Base-by-base conservation (phyloP, 2,113 vertebrate species). In the Tympanuchus pallidicinctus region DNA sequence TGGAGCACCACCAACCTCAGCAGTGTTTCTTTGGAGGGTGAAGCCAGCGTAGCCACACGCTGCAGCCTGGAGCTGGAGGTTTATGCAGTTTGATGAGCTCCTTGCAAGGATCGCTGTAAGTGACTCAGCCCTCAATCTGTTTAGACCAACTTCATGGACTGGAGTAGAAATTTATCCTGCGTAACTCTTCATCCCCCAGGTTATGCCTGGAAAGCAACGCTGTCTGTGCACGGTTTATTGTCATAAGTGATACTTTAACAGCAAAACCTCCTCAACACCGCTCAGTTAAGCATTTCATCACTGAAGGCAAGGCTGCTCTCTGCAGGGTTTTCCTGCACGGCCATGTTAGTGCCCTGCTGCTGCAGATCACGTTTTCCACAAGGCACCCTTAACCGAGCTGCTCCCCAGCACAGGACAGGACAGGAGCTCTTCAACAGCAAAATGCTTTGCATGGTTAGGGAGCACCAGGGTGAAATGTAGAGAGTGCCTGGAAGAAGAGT, bases 91-190 rank as follows among this genome's bases (percentile, higher is more conserved):
- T 93, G 87, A 91, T 93, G 82, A 92, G 82, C 54, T 89, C 54
- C 59, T 91, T 13, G 30, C 34, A 65, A 88, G 86, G 79, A 80
- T 57, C 25, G 50, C 90, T 92, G 65, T 92, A 92, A 95, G 90
- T 95, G 92, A 94, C 96, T 96, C 82, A 75, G 66, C 56, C 92
- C 54, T 88, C 88, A 94, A 30, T 82, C 85, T 75, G 61, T 80
- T 94, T 92, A 92, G 69, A 45, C 36, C 90, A 86, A 16, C 82
- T 72, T 91, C 80, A 65, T 65, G 61, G 85, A 83, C 1, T 75
- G 57, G 82, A 78, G 60, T 86, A 61, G 48, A 78, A 86, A 93
- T 81, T 65, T 67, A 91, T 48, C 69, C 52, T 30, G 13, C 88
- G 82, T 83, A 82, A 89, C 64, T 94, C 64, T n/a, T 88, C 30